phyloP scores from a whole-genome alignment of 2,113 vertebrate species.

The Sapayoa aenigma region DNA sequence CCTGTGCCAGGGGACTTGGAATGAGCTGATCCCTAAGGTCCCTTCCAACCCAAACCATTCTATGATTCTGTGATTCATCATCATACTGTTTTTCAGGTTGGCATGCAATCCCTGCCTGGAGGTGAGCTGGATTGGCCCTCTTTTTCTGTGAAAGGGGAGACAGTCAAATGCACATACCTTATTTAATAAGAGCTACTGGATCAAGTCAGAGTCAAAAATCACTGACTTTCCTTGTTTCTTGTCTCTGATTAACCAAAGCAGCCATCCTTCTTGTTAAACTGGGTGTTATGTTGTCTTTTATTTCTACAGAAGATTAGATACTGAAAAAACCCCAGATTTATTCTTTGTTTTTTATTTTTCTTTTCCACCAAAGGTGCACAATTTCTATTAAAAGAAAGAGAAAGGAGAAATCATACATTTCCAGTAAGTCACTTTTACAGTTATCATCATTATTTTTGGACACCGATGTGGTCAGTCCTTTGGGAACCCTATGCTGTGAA shows the following conservation, averaged over 20 bases:
- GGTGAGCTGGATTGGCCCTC: not conserved
- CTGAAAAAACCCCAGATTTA: not conserved
- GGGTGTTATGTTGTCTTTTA: not conserved
- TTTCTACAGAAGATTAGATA: not conserved
- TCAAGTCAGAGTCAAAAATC: not conserved
- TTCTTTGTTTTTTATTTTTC: not conserved
- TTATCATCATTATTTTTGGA: not conserved
- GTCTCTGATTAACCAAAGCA: not conserved
- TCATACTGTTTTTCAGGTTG: not conserved
- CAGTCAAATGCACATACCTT: not conserved
- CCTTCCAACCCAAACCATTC: not conserved
- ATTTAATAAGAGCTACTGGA: not conserved
- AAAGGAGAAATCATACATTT: not conserved
- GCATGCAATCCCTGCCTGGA: not conserved
- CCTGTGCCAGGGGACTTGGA: not conserved
- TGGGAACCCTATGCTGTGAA: not conserved
- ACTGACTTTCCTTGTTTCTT: not conserved
- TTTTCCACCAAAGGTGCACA: not conserved
- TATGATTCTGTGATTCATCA: not conserved
- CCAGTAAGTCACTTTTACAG: not conserved
- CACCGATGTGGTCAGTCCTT: not conserved
- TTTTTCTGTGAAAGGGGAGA: accelerated
- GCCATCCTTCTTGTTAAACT: not conserved
- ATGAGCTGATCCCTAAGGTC: not conserved
- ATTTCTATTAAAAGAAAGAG: not conserved